phyloP scores from a whole-genome alignment of 37 sponge, comb jelly and placozoan species.

The Mnemiopsis leidyi region DNA sequence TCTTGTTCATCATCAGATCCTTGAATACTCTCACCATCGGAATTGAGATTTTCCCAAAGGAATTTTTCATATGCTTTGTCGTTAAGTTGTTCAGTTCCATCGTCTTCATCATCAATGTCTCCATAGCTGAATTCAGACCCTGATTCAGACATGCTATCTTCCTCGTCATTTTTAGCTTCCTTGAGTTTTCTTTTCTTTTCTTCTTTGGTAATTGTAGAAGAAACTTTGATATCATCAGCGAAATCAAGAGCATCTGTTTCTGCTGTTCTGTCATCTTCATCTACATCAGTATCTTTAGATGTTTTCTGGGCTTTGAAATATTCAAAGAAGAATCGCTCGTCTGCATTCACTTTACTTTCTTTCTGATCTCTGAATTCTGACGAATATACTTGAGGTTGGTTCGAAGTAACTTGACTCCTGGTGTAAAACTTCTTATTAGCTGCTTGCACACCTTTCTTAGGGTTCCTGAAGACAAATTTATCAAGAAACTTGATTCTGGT shows the following conservation, averaged over 20 bases:
- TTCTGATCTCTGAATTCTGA: constrained; percentile 74
- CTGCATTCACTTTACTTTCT: constrained; percentile 74
- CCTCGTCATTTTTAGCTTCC: not conserved
- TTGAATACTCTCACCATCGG: constrained; percentile 49
- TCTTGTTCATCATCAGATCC: not conserved
- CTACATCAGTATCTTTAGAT: not conserved
- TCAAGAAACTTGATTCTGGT: constrained; percentile 90
- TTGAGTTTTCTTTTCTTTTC: not conserved
- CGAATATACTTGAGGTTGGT: constrained; percentile 75
- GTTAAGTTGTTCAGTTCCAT: not conserved
- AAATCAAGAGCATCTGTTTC: constrained; percentile 22
- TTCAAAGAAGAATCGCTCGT: constrained; percentile 88
- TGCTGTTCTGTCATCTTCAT: not conserved
- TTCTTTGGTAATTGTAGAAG: not conserved
- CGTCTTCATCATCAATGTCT: constrained; percentile 32
- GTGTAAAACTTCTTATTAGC: constrained; percentile 74
- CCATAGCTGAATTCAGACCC: constrained; percentile 36
- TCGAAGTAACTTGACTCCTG: constrained; percentile 72
- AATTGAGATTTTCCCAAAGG: constrained; percentile 63
- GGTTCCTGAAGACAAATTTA: constrained; percentile 91
- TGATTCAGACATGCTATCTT: not conserved
- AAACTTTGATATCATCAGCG: constrained; percentile 57
- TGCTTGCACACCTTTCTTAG: constrained; percentile 83
- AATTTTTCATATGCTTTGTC: constrained; percentile 53
- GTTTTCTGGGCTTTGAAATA: constrained; percentile 64